Evolutionary conservation across 2,797 vertebrate genomes (phyloP).

Genomic region (Alosa sapidissima): DNA sequence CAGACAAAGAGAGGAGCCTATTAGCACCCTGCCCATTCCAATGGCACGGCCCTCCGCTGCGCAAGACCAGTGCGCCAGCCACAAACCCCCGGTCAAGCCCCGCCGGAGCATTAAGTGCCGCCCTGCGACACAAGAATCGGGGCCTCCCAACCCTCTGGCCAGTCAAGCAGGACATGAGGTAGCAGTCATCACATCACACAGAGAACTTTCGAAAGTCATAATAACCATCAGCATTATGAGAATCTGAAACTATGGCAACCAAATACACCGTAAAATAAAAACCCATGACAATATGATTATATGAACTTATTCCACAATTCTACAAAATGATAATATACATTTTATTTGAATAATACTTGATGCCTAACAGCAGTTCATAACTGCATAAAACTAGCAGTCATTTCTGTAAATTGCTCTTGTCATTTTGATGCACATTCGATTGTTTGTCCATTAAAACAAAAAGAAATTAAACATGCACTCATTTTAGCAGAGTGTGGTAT

Average conservation of each 20-base stretch:
- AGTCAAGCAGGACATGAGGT: conserved; percentile 44
- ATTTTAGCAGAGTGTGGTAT: neutral
- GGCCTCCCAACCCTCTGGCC: neutral
- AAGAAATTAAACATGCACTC: neutral
- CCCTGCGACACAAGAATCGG: conserved; percentile 16
- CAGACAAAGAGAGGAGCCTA: conserved; percentile 35
- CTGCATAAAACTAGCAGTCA: too few species aligned
- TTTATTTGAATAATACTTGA: too few species aligned
- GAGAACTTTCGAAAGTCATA: neutral
- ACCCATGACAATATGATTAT: neutral
- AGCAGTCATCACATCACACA: neutral
- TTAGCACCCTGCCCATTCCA: conserved; percentile 26
- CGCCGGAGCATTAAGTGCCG: conserved; percentile 49
- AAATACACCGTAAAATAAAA: neutral
- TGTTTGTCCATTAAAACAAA: neutral
- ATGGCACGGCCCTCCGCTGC: neutral
- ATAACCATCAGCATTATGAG: neutral
- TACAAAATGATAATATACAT: too few species aligned
- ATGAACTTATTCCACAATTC: neutral
- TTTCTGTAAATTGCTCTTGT: too few species aligned
- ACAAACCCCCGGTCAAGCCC: conserved; percentile 51
- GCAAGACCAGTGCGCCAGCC: conserved; percentile 12
- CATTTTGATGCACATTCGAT: too few species aligned
- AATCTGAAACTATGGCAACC: neutral
- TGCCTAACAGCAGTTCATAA: too few species aligned